These are phyloP conservation scores for Ceuthmochares aereus DNA, from an alignment of 2,113 vertebrate genomes.

Conservation along the genomic window DNA sequence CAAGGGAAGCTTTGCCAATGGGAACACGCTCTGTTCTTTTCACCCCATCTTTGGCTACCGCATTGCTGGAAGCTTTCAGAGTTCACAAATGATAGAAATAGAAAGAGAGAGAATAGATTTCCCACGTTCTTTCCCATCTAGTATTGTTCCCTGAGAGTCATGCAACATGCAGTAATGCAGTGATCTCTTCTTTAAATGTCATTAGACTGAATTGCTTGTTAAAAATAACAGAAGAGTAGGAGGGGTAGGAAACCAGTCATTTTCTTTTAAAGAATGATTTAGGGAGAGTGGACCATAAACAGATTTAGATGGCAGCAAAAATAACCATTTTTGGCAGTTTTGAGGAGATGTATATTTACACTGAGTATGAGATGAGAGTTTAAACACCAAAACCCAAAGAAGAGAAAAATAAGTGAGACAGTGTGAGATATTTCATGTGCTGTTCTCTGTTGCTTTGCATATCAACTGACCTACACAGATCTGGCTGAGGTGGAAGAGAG, in stretches of 20 bases:
- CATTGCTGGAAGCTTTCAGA: background rate
- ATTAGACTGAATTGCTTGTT: constrained; percentile 3
- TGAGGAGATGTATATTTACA: constrained; percentile 14
- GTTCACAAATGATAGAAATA: background rate
- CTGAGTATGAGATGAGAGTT: background rate
- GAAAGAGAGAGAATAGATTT: constrained; percentile 40
- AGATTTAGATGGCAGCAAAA: constrained; percentile 42
- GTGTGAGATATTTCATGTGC: background rate
- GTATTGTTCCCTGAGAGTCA: constrained; percentile 49
- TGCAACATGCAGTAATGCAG: background rate
- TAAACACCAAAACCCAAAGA: background rate
- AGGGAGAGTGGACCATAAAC: constrained; percentile 7
- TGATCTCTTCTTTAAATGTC: background rate
- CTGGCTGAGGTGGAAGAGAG: background rate
- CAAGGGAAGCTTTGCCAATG: background rate
- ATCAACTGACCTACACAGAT: background rate
- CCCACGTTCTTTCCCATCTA: constrained; percentile 29
- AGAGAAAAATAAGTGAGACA: constrained; percentile 20
- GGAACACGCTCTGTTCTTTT: constrained; percentile 45
- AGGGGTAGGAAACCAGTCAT: constrained; percentile 30
- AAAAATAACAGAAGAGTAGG: constrained; percentile 59
- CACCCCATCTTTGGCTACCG: background rate
- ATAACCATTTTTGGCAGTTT: constrained; percentile 56
- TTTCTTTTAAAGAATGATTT: constrained; percentile 42
- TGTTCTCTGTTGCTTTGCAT: background rate